Conservation (phyloP, 2,888 invertebrate species). For the Andrena dorsata region DNA sequence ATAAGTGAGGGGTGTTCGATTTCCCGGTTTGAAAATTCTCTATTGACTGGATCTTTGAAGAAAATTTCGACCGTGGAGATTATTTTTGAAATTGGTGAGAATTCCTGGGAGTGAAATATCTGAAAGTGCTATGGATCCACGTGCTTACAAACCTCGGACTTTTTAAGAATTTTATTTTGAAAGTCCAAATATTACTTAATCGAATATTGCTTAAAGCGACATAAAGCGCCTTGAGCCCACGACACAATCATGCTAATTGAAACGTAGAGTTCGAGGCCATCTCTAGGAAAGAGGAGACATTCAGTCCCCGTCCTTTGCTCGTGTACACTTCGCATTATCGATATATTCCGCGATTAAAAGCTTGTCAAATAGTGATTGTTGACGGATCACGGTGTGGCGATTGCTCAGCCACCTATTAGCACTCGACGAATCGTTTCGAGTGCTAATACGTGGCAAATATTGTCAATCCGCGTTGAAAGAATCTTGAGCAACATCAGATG, state of each 20-base stretch:
- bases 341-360: slow-evolving; percentile 9
- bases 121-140: no score
- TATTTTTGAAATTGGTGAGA: no score
- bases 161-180: no score
- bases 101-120: neutral
- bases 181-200: neutral
- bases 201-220: neutral
- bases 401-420: neutral
- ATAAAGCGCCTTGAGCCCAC: neutral
- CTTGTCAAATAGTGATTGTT: slow-evolving; percentile 1
- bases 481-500: neutral
- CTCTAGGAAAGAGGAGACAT: neutral
- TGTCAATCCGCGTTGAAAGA: neutral
- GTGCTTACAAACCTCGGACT: no score
- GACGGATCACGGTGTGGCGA: neutral
- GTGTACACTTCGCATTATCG: neutral
- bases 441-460: neutral
- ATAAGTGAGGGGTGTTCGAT: no score
- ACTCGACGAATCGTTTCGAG: neutral
- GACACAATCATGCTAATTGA: slow-evolving; percentile 12
- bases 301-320: neutral
- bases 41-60: no score
- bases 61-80: no score
- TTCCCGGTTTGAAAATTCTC: no score
- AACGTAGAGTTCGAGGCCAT: neutral